Percentiles rank a stretch among this genome's conserved stretches.
Conservation (phyloP, 2,888 invertebrate genomes). For the Cataglyphis livida region DNA sequence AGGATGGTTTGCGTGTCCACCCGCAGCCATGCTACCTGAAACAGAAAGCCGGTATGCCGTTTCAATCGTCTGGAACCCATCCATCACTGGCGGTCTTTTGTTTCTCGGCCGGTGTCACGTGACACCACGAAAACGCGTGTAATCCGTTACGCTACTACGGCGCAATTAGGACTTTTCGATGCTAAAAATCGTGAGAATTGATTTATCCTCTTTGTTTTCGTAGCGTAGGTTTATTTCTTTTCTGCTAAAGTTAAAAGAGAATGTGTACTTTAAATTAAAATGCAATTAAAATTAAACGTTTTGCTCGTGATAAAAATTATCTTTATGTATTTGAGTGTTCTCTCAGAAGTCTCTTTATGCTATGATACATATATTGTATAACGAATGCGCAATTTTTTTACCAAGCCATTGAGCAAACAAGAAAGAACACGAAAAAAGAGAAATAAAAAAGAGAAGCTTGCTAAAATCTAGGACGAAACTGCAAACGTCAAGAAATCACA, state of each 20-base stretch:
- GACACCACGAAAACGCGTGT: conserved; percentile 48
- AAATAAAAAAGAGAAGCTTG: not conserved
- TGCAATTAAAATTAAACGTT: not conserved
- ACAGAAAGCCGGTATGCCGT: conserved; percentile 40
- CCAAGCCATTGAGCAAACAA: not conserved
- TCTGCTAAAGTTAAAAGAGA: no score
- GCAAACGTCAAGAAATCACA: not conserved
- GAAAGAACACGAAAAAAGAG: not conserved
- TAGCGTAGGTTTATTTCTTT: not conserved
- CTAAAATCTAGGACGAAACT: not conserved
- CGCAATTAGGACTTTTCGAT: conserved; percentile 36
- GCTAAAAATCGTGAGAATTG: conserved; percentile 26
- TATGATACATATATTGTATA: not conserved
- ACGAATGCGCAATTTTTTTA: not conserved
- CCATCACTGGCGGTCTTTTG: conserved; percentile 47
- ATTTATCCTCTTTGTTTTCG: not conserved
- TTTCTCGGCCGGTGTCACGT: conserved; percentile 31
- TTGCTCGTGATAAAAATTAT: not conserved
- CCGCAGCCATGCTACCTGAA: conserved; percentile 95
- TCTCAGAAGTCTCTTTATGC: not conserved
- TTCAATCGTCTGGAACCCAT: conserved; percentile 56
- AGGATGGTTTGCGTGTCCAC: conserved; percentile 96
- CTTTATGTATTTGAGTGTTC: not conserved
- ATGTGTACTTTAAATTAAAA: not conserved
- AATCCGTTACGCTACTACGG: conserved; percentile 37